Conservation (phyloP, 2,113 vertebrate species). For the Holacanthus passer region DNA sequence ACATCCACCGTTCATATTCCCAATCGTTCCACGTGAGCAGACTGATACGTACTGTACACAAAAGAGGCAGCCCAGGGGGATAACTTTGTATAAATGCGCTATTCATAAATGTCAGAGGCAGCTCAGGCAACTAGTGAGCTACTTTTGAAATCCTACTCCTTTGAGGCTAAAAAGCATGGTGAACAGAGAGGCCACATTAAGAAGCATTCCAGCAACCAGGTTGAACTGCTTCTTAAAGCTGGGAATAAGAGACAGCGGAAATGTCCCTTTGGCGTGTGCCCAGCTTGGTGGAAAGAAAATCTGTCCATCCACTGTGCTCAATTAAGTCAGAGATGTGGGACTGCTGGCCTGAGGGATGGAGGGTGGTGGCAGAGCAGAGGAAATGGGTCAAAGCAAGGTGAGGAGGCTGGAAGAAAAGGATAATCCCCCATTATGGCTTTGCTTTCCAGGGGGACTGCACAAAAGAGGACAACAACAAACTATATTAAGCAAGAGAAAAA, state of each 20-base stretch:
- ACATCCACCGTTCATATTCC: constrained; percentile 25
- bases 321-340: constrained; percentile 41
- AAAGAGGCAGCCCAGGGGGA: constrained; percentile 39
- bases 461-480: constrained; percentile 8
- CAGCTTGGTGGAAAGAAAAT: constrained; percentile 40
- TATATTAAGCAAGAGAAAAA: not conserved
- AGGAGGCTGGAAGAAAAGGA: constrained; percentile 14
- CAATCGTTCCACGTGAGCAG: constrained; percentile 32
- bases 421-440: constrained; percentile 13
- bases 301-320: constrained; percentile 31
- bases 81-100: constrained; percentile 53
- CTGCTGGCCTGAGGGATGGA: constrained; percentile 25
- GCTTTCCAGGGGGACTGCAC: constrained; percentile 3
- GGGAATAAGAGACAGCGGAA: constrained; percentile 50
- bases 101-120: constrained; percentile 62
- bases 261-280: constrained; percentile 39
- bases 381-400: constrained; percentile 59
- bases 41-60: constrained; percentile 40
- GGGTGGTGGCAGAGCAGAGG: constrained; percentile 9
- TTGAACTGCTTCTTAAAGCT: constrained; percentile 20
- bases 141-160: constrained; percentile 59
- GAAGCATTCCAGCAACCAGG: constrained; percentile 42
- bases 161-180: constrained; percentile 41
- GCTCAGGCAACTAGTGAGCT: constrained; percentile 28
- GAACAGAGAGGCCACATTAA: constrained; percentile 41